Conservation (phyloP, 1,140 invertebrate genomes). For the Acyrthosiphon pisum region DNA sequence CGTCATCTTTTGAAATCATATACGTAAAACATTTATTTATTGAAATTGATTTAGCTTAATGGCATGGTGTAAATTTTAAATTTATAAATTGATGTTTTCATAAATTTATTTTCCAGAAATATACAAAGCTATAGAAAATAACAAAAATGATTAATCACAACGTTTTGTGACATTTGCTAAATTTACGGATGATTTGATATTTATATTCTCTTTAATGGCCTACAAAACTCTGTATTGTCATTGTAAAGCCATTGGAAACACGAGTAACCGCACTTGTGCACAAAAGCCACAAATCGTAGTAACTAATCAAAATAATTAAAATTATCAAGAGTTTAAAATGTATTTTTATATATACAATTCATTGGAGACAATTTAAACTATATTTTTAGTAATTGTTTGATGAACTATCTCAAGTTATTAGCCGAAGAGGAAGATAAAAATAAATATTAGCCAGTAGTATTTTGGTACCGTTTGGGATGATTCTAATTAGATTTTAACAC, state of each 20-base stretch:
- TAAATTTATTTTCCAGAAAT: not conserved
- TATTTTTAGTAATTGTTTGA: not conserved
- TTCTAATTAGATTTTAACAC: too few species aligned
- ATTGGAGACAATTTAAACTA: not conserved
- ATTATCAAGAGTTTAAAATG: not conserved
- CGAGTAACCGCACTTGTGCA: not conserved
- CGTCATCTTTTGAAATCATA: too few species aligned
- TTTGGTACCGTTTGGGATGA: too few species aligned
- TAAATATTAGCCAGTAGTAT: not conserved
- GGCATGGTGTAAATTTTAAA: not conserved
- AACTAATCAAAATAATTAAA: not conserved
- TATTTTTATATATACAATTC: not conserved
- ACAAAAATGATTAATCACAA: not conserved
- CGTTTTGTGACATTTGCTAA: not conserved
- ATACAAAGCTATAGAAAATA: not conserved
- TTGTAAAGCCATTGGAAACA: not conserved
- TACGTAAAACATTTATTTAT: too few species aligned
- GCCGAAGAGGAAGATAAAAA: not conserved
- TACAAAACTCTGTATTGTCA: not conserved
- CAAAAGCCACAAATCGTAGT: not conserved
- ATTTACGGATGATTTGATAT: not conserved
- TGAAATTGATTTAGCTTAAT: too few species aligned
- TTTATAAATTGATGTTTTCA: not conserved
- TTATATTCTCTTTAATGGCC: not conserved
- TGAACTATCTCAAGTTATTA: not conserved